Evolutionary conservation across 35 echinoderm and acorn worm species (phyloP).

Genomic region (Eucidaris tribuloides): DNA sequence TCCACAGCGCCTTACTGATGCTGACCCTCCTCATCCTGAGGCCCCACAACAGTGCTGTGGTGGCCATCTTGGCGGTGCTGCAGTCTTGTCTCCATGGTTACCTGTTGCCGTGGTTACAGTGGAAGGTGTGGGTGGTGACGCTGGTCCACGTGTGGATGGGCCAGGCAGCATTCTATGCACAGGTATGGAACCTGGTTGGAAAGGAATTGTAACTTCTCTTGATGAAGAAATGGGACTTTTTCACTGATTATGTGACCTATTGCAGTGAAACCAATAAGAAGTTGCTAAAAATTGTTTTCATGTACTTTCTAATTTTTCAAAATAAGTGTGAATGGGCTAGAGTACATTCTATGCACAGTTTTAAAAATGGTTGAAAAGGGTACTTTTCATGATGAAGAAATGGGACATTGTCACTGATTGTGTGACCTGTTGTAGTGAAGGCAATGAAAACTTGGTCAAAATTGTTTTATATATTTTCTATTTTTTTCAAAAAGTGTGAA

Average conservation of each 20-base stretch:
- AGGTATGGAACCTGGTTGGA: slow-evolving; percentile 53
- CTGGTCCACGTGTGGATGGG: slow-evolving; percentile 90
- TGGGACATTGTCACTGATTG: not conserved
- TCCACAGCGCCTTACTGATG: slow-evolving; percentile 53
- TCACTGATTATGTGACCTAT: not conserved
- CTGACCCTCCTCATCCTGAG: slow-evolving; percentile 66
- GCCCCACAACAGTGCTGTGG: slow-evolving; percentile 84
- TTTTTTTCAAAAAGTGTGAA: no score
- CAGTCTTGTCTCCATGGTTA: slow-evolving; percentile 61
- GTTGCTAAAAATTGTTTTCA: not conserved
- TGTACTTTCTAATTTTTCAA: not conserved
- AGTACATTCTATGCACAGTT: slow-evolving; percentile 86
- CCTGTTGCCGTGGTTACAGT: slow-evolving; percentile 75
- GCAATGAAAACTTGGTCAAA: not conserved
- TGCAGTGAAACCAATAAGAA: not conserved
- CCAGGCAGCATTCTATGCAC: slow-evolving; percentile 86
- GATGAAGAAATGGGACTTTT: not conserved
- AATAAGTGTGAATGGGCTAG: no score
- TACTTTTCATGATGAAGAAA: not conserved
- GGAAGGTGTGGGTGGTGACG: slow-evolving; percentile 78
- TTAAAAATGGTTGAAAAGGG: not conserved
- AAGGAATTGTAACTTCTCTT: not conserved
- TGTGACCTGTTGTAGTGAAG: not conserved
- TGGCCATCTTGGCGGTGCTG: slow-evolving; percentile 69
- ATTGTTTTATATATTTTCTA: not conserved